phyloP scores from a whole-genome alignment of 2,797 vertebrate genomes.

The Phylloscopus collybita region DNA sequence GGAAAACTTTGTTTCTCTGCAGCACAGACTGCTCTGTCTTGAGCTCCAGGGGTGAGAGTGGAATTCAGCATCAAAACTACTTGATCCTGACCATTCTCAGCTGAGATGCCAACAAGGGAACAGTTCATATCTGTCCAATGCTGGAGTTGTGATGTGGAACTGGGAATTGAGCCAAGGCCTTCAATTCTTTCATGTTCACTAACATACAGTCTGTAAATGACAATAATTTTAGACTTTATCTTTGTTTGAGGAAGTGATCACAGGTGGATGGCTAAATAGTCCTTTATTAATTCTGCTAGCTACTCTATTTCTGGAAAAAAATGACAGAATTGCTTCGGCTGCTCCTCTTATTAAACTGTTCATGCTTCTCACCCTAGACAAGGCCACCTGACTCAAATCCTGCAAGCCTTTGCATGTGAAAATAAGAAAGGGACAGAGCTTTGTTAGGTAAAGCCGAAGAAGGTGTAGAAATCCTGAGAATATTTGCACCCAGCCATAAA shows the following conservation, averaged over 20 bases:
- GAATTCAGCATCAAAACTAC: slow-evolving; percentile 2
- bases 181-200: not conserved
- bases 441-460: slow-evolving; percentile 4
- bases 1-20: not conserved
- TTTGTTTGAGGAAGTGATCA: slow-evolving; percentile 31
- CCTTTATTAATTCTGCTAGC: slow-evolving; percentile 6
- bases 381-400: not conserved
- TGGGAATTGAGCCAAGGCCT: not conserved
- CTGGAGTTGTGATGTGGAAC: not conserved
- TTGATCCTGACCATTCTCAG: not conserved
- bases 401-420: not conserved
- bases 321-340: not conserved
- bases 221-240: slow-evolving; percentile 14
- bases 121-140: not conserved
- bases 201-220: not conserved
- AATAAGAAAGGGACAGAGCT: slow-evolving; percentile 23
- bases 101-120: not conserved
- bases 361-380: not conserved
- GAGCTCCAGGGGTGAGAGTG: not conserved
- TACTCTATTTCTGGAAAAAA: not conserved
- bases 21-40: not conserved
- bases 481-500: not conserved
- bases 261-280: not conserved
- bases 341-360: not conserved
- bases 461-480: not conserved